These are phyloP conservation scores for Catamblyrhynchus diadema DNA, from an alignment of 2,797 vertebrate species.

Conservation along the genomic window DNA sequence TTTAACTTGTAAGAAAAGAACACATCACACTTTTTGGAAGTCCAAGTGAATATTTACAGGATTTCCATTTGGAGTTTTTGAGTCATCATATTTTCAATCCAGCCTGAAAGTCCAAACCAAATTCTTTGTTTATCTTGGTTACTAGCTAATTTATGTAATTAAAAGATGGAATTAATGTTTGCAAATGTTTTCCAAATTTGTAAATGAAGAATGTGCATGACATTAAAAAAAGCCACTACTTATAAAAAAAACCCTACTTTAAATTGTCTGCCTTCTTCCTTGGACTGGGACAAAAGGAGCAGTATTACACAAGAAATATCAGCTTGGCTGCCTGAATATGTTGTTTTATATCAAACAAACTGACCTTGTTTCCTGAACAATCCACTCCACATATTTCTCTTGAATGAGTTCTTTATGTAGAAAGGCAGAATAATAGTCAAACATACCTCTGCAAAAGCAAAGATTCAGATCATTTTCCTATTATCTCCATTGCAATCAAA, in stretches of 20 bases:
- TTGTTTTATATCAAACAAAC: conserved; percentile 7
- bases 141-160: background rate
- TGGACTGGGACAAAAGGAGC: background rate
- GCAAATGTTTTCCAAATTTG: background rate
- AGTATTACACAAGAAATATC: background rate
- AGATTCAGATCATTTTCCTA: background rate
- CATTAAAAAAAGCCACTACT: background rate
- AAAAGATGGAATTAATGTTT: background rate
- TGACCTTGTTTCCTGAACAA: background rate
- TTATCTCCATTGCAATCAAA: conserved; percentile 21
- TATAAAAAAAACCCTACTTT: background rate
- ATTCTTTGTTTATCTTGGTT: background rate
- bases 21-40: background rate
- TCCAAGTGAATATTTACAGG: background rate
- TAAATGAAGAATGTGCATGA: background rate
- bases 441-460: background rate
- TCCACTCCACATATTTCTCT: background rate
- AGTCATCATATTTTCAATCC: background rate
- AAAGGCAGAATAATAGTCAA: conserved; percentile 21
- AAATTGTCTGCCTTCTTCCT: background rate
- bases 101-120: background rate
- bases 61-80: background rate
- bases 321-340: background rate
- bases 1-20: background rate
- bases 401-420: background rate